A percentile compares a stretch with the other conserved stretches of the same genome.
phyloP scores from a whole-genome alignment of 2,888 invertebrate species.

The Papilio demoleus region DNA sequence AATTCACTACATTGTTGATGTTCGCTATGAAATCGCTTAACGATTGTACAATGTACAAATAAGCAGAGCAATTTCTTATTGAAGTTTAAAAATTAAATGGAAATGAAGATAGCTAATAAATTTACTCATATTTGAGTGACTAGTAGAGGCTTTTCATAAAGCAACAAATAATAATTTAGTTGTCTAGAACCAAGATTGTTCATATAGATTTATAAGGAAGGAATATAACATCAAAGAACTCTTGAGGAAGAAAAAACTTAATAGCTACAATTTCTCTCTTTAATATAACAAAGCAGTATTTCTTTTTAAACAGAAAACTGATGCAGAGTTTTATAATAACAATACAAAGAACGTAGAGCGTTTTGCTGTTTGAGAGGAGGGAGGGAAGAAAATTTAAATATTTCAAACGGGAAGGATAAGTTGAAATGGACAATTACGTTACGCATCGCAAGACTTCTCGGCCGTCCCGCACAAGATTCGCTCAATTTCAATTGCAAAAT shows the following conservation, averaged over 20 bases:
- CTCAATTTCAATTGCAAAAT: constrained; percentile 52
- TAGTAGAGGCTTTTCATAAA: no score
- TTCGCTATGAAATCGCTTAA: no score
- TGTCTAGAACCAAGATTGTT: not conserved
- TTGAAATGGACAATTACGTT: constrained; percentile 42
- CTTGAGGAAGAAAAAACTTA: constrained; percentile 25
- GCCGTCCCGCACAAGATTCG: constrained; percentile 38
- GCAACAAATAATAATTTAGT: not conserved
- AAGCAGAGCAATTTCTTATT: no score
- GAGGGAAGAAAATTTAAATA: constrained; percentile 40
- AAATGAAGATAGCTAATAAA: no score
- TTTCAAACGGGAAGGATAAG: constrained; percentile 41
- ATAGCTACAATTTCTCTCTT: constrained; percentile 32
- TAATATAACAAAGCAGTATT: constrained; percentile 36
- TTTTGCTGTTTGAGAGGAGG: constrained; percentile 37
- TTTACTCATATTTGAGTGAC: no score
- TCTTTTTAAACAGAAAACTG: constrained; percentile 32
- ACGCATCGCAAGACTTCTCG: constrained; percentile 40
- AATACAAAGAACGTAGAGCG: constrained; percentile 25
- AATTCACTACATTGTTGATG: no score
- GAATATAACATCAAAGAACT: constrained; percentile 33
- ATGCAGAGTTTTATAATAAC: constrained; percentile 36
- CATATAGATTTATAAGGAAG: not conserved
- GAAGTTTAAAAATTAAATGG: no score
- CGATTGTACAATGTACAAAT: no score